Evolutionary conservation across 2,113 vertebrate genomes (phyloP).

Genomic region (Sturnira hondurensis): DNA sequence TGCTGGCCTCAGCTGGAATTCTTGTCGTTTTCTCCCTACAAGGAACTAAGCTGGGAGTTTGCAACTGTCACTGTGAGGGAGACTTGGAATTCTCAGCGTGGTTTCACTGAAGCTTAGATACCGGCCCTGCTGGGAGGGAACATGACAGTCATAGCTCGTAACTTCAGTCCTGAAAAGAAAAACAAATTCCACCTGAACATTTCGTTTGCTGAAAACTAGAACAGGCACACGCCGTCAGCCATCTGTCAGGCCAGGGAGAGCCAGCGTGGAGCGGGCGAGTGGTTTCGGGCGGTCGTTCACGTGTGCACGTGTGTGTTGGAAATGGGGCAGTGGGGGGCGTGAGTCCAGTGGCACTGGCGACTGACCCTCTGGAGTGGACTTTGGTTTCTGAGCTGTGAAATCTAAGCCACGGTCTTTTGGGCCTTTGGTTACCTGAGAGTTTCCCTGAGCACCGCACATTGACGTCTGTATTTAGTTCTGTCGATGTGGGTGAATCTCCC

Average conservation of each 20-base stretch:
- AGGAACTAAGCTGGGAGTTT: constrained; percentile 47
- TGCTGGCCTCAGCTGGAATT: constrained; percentile 60
- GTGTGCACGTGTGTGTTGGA: constrained; percentile 23
- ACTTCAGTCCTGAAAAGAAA: constrained; percentile 60
- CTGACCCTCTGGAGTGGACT: background rate
- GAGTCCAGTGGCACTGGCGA: background rate
- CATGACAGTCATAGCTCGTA: constrained; percentile 45
- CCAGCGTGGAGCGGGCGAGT: constrained; percentile 4
- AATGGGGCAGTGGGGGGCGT: background rate
- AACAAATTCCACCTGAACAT: constrained; percentile 27
- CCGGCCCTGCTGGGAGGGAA: background rate
- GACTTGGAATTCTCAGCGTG: constrained; percentile 44
- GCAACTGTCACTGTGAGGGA: constrained; percentile 40
- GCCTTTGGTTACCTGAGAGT: background rate
- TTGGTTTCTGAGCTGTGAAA: background rate
- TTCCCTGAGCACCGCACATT: background rate
- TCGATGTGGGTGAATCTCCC: fast-evolving
- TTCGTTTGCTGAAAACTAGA: constrained; percentile 29
- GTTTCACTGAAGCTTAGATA: constrained; percentile 36
- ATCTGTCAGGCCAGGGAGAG: constrained; percentile 14
- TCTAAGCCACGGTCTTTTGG: background rate
- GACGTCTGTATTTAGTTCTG: background rate
- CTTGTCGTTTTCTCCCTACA: constrained; percentile 38
- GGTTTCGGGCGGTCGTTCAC: constrained; percentile 30
- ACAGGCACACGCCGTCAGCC: background rate